Percentiles rank a stretch among this genome's conserved stretches.
Conservation (phyloP, 2,888 invertebrate species). For the Parnassius smintheus region DNA sequence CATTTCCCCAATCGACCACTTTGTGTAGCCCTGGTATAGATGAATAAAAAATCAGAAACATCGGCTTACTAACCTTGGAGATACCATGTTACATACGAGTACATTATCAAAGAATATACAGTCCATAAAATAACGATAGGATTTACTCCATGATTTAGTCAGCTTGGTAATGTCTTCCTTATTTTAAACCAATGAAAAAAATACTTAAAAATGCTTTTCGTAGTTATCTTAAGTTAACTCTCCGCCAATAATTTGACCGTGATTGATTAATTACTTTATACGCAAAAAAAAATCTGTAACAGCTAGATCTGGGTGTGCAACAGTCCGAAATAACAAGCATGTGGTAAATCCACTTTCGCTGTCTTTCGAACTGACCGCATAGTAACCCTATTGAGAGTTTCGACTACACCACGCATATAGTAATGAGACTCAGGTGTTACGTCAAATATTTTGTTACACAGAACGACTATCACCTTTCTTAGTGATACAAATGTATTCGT, state of each 20-base stretch:
- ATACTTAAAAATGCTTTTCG: too few species aligned
- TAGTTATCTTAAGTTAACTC: too few species aligned
- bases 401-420: slow-evolving; percentile 35
- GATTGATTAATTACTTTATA: not conserved
- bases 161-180: too few species aligned
- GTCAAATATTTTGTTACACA: slow-evolving; percentile 29
- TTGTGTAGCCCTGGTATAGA: too few species aligned
- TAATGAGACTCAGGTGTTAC: slow-evolving; percentile 34
- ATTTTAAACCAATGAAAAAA: too few species aligned
- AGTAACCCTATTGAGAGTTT: slow-evolving; percentile 40
- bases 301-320: slow-evolving; percentile 31
- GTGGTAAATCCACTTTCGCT: slow-evolving; percentile 65
- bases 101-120: too few species aligned
- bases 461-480: slow-evolving; percentile 30
- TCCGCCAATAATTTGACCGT: not conserved
- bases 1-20: too few species aligned
- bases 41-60: too few species aligned
- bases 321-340: slow-evolving; percentile 43
- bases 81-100: too few species aligned
- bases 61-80: too few species aligned
- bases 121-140: too few species aligned
- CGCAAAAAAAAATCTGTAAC: not conserved
- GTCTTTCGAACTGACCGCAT: slow-evolving; percentile 44
- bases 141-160: too few species aligned
- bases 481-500: slow-evolving; percentile 30